These are phyloP conservation scores for Rhysida immarginata DNA, from an alignment of 1,140 invertebrate species.

Conservation along the genomic window DNA sequence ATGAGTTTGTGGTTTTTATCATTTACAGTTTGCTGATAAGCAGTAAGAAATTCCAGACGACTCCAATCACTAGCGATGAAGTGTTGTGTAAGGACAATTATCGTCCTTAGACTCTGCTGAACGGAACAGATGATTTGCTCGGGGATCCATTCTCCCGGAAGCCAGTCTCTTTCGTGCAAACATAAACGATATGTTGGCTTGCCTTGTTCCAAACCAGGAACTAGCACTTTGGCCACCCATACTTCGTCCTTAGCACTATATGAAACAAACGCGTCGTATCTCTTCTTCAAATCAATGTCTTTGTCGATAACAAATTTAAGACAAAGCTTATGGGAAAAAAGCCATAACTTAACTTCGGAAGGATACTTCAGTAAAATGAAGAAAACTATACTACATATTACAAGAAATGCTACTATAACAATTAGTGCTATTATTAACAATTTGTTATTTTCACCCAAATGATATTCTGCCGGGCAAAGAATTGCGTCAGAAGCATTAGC, in stretches of 20 bases:
- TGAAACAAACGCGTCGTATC: slow-evolving; percentile 1
- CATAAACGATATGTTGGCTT: background rate
- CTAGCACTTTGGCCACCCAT: background rate
- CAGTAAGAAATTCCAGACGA: background rate
- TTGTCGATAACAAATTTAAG: background rate
- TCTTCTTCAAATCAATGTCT: background rate
- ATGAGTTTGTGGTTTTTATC: background rate
- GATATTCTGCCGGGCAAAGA: background rate
- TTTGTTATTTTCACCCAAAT: background rate
- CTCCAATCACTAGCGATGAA: background rate
- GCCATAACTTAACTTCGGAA: background rate
- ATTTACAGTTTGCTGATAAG: background rate
- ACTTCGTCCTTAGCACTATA: background rate
- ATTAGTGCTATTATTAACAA: background rate
- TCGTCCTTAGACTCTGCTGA: background rate
- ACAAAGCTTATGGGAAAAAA: background rate
- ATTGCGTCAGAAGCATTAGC: background rate
- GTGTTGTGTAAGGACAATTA: background rate
- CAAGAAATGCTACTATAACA: background rate
- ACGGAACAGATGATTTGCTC: background rate
- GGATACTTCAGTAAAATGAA: background rate
- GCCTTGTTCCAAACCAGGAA: background rate
- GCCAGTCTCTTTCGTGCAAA: background rate
- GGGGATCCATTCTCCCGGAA: background rate
- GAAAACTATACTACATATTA: too few species aligned